Base-by-base conservation (phyloP, 1,140 invertebrate species). In the Zaprionus lachaisei region DNA sequence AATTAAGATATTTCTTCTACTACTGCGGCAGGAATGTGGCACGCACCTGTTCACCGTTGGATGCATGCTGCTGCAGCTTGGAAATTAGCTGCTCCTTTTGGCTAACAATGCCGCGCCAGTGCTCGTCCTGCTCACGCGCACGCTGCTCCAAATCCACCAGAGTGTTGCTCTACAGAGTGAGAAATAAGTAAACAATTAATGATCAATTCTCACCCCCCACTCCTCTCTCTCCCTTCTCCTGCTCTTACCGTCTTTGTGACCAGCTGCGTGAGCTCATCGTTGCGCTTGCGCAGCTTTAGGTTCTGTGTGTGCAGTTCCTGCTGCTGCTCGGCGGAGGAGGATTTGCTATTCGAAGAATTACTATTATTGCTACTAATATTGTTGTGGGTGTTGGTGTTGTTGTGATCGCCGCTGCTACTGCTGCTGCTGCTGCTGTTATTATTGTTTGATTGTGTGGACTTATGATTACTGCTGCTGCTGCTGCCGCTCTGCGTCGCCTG, bases 211-310 rank as follows among this genome's bases (percentile, higher is more conserved):
- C 34, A 22, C 60, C 44, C 22, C 22, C 15, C 2, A 24, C 20
- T 37, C 17, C 11, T n/a, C 5, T 51, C 24, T 34, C 1, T 28
- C 7, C 11, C 1, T 93, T 49, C 4, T 49, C 3, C n/a, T 12
- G 9, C 17, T 5, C 94, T 93, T 93, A 96, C 96, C 78, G 96
- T 97, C 81, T 97, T 96, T 55, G 95, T 94, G 73, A 97, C 96
- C 70, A 96, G 95, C 85, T 93, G 94, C 84, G 96, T 95, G 81
- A 97, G 96, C 92, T 96, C 95, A 41, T 94, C 94, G 28, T 96
- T 94, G 87, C 95, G 94, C 17, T 93, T 92, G 80, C 96, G 95
- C 69, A 96, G 92, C 74, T 95, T 94, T 83, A 94, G 93, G 83
- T 96, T 96, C 91, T 96, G 93, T 69, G 83, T 81, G n/a, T 84